Conservation (phyloP, 1,140 invertebrate species). For the Drosophila auraria region DNA sequence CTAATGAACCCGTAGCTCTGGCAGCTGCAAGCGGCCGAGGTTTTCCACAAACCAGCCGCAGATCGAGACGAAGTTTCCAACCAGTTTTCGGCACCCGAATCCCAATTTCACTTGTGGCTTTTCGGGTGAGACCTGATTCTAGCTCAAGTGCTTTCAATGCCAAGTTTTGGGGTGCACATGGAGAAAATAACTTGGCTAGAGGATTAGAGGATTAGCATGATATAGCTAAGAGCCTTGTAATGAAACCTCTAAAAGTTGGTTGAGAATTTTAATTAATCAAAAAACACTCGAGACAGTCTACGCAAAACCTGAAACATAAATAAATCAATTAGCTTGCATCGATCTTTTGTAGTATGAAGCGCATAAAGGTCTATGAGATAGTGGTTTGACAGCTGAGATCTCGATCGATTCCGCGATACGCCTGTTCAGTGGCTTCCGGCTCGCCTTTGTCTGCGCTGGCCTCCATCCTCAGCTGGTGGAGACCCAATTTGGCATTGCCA, state of each 20-base stretch:
- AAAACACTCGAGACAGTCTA: neutral
- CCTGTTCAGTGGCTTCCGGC: conserved; percentile 26
- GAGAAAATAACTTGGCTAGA: neutral
- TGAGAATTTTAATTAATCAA: neutral
- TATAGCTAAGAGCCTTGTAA: neutral
- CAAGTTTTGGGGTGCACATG: neutral
- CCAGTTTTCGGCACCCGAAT: conserved; percentile 39
- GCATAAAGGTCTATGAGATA: neutral
- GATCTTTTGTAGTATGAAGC: neutral
- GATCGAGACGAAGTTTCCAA: conserved; percentile 29
- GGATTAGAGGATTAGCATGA: no score
- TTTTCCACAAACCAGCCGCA: conserved; percentile 23
- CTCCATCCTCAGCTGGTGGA: conserved; percentile 42
- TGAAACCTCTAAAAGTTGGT: no score
- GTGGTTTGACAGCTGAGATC: conserved; percentile 10
- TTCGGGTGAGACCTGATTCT: conserved; percentile 34
- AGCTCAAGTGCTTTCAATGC: conserved; percentile 3
- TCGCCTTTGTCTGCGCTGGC: conserved; percentile 39
- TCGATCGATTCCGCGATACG: conserved; percentile 8
- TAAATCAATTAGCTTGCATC: neutral
- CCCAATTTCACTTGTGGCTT: conserved; percentile 10
- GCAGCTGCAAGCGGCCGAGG: neutral
- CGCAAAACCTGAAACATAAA: neutral
- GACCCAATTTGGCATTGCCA: conserved; percentile 47
- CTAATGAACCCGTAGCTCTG: conserved; percentile 66